A percentile compares a stretch with the other conserved stretches of the same genome.
Evolutionary conservation across 1,140 invertebrate species (phyloP).

Genomic region (Cecropterus lyciades): DNA sequence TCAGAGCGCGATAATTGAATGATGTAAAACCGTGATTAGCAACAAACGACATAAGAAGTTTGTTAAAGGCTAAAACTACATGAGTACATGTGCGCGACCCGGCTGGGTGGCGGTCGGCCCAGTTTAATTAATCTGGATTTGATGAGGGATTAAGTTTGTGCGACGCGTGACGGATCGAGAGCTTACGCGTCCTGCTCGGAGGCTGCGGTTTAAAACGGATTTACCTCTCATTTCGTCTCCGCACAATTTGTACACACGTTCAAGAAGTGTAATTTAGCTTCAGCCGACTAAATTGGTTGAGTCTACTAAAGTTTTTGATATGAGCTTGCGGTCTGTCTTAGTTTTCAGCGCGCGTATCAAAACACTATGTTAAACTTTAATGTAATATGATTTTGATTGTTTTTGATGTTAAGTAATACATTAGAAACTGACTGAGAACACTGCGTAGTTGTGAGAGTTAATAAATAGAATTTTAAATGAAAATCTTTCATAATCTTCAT

Average conservation of each 20-base stretch:
- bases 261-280: slow-evolving; percentile 54
- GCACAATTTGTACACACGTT: slow-evolving; percentile 68
- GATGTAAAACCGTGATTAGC: background rate
- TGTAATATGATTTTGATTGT: too few species aligned
- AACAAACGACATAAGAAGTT: slow-evolving; percentile 17
- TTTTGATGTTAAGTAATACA: too few species aligned
- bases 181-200: slow-evolving; percentile 59
- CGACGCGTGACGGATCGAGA: slow-evolving; percentile 77
- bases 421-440: too few species aligned
- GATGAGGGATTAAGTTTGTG: slow-evolving; percentile 78
- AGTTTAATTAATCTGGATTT: slow-evolving; percentile 83
- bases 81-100: slow-evolving; percentile 54
- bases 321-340: background rate
- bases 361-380: too few species aligned
- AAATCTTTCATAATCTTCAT: too few species aligned
- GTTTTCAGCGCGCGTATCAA: too few species aligned
- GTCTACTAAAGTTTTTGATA: slow-evolving; percentile 31
- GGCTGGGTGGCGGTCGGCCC: slow-evolving; percentile 62
- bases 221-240: slow-evolving; percentile 68
- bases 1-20: too few species aligned
- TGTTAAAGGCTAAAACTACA: slow-evolving; percentile 40
- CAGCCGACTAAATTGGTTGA: slow-evolving; percentile 22
- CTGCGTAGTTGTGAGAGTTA: too few species aligned
- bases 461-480: too few species aligned
- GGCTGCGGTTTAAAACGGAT: slow-evolving; percentile 74